Percentiles rank a stretch among this genome's conserved stretches.
phyloP scores from a whole-genome alignment of 2,888 invertebrate species.

The Calliscelio sp. region DNA sequence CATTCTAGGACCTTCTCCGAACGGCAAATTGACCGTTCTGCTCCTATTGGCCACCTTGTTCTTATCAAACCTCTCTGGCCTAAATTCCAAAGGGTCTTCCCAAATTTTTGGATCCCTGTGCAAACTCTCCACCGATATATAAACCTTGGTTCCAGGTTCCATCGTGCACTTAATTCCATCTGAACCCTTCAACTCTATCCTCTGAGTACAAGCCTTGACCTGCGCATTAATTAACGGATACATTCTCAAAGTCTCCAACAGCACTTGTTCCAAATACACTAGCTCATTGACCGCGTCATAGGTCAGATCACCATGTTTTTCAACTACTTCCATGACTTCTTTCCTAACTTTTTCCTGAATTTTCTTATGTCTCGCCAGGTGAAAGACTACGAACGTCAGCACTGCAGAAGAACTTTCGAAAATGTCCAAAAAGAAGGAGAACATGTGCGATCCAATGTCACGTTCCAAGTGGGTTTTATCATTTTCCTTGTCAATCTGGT shows the following conservation, averaged over 20 bases:
- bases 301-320: conserved; percentile 82
- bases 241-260: conserved; percentile 77
- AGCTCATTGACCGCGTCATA: conserved; percentile 86
- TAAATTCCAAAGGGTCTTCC: too few species aligned
- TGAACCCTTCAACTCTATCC: conserved; percentile 70
- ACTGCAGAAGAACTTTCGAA: too few species aligned
- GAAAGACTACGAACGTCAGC: conserved; percentile 85
- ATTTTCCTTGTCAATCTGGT: too few species aligned
- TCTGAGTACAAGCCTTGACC: conserved; percentile 73
- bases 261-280: conserved; percentile 86
- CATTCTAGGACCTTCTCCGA: too few species aligned
- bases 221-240: conserved; percentile 57
- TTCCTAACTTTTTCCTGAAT: conserved; percentile 85
- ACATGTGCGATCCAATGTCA: conserved; percentile 81
- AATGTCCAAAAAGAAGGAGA: conserved; percentile 87
- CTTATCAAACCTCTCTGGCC: too few species aligned
- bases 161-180: conserved; percentile 75
- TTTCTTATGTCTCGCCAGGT: conserved; percentile 85
- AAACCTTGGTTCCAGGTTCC: conserved; percentile 70
- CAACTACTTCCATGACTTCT: conserved; percentile 84
- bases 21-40: too few species aligned
- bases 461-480: too few species aligned
- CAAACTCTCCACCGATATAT: too few species aligned
- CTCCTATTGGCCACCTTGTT: too few species aligned
- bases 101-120: too few species aligned